These are phyloP conservation scores for Lacanobia oleracea DNA, from an alignment of 2,888 invertebrate species.

Conservation along the genomic window DNA sequence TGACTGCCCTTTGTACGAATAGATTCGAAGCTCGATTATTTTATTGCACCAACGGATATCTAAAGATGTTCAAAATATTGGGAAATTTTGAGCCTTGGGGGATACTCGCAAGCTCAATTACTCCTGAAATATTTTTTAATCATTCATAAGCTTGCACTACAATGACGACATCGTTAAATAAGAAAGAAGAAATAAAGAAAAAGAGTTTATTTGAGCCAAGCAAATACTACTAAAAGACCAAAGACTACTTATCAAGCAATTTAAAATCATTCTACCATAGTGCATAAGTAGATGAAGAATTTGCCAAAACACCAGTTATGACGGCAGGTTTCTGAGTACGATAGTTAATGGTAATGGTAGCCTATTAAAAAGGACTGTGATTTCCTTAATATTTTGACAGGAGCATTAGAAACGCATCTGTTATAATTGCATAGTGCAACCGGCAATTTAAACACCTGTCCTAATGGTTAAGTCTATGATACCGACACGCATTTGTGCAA, in stretches of 20 bases:
- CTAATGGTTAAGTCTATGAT: not conserved
- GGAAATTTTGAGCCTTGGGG: too few relatives aligned
- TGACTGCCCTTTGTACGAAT: constrained; percentile 5
- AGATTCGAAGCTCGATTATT: constrained; percentile 1
- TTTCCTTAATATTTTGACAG: constrained; percentile 83
- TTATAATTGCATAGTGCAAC: constrained; percentile 79
- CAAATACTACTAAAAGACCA: not conserved
- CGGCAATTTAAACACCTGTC: constrained; percentile 70
- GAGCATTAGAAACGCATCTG: constrained; percentile 76
- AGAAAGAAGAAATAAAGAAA: too few relatives aligned
- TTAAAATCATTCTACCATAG: not conserved
- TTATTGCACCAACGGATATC: not conserved
- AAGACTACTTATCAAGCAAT: not conserved
- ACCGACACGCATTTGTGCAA: not conserved
- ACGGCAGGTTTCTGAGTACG: constrained; percentile 29
- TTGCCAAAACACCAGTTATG: constrained; percentile 3
- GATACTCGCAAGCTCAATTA: not conserved
- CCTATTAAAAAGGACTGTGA: constrained; percentile 18
- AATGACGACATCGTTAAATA: not conserved
- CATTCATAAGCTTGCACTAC: not conserved
- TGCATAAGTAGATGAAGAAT: not conserved
- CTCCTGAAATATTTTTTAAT: not conserved
- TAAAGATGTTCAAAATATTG: not conserved
- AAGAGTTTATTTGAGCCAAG: too few relatives aligned
- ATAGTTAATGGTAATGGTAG: constrained; percentile 13